Base-by-base conservation (phyloP, 2,113 vertebrate species). In the Arizona elegans region DNA sequence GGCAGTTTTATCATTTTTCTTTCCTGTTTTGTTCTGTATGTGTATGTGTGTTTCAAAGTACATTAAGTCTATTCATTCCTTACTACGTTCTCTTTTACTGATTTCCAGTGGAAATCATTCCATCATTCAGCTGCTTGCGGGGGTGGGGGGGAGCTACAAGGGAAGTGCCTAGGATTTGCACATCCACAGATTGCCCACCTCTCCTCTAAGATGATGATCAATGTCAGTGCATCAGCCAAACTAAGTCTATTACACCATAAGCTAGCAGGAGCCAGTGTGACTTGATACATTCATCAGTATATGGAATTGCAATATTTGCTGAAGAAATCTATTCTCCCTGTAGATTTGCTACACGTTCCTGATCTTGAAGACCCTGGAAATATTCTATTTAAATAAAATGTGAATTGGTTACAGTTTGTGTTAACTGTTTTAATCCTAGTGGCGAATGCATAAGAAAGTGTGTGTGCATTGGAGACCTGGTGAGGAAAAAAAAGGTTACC, bases 321-420 rank as follows among this genome's bases (percentile, higher is more conserved):
- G 50, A 55, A 59, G 9, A 56, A 58, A 92, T 87, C 12, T 21
- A 12, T 81, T 50, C 87, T 15, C 2, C 56, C 47, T 88, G 59
- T 50, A 75, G 53, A 75, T 21, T 75, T 54, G 29, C 56, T 58
- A 90, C 26, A 50, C 15, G 47, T 17, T 89, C 19, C 54, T 58
- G 33, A 38, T 88, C 29, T 33, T 9, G 75, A 86, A 90, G 8
- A 19, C 47, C 85, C 50, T 0, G 29, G 54, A 90, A 75, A 5
- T 75, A 88, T 43, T 12, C 70, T 90, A 90, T 70, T 29, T 65
- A 33, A 70, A 89, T 91, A 81, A 93, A 91, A 86, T 92, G 26
- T 55, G n/a, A 62, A 91, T 86, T 89, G 89, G 88, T 86, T 70
- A 52, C 8, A 12, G 53, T 56, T n/a, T 53, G 54, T 58, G 87